Evolutionary conservation across 1,140 invertebrate species (phyloP).

Genomic region (Musca domestica): DNA sequence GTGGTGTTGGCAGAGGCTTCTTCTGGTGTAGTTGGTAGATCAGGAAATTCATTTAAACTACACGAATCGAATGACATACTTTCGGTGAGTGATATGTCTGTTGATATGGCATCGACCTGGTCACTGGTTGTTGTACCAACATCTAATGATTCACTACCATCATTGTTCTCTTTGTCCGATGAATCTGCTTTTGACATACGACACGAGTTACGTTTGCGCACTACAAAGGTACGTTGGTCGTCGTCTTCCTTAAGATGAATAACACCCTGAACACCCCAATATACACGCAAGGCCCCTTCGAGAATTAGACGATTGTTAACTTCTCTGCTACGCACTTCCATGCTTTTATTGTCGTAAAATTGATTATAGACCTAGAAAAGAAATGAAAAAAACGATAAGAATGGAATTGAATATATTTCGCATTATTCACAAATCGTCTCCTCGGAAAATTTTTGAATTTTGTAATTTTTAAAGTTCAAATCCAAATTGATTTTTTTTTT

Average conservation of each 20-base stretch:
- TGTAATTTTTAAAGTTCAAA: too few relatives aligned
- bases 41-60: conserved; percentile 44
- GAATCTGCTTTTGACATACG: conserved; percentile 52
- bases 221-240: conserved; percentile 73
- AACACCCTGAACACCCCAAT: conserved; percentile 81
- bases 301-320: conserved; percentile 77
- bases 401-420: neutral
- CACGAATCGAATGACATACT: conserved; percentile 53
- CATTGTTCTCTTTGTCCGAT: conserved; percentile 50
- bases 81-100: conserved; percentile 50
- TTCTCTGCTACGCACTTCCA: conserved; percentile 71
- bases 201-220: conserved; percentile 69
- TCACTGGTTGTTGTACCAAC: conserved; percentile 40
- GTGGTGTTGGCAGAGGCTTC: conserved; percentile 58
- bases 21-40: conserved; percentile 48
- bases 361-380: conserved; percentile 60
- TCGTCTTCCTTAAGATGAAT: conserved; percentile 87
- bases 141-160: conserved; percentile 46
- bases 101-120: conserved; percentile 45
- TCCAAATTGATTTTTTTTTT: too few relatives aligned
- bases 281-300: conserved; percentile 76
- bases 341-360: conserved; percentile 76
- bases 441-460: neutral
- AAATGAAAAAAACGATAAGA: neutral
- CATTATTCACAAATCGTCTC: too few relatives aligned